Conservation (phyloP, 92 coral and sea anemone species). For the Umimayanthus chanpuru region DNA sequence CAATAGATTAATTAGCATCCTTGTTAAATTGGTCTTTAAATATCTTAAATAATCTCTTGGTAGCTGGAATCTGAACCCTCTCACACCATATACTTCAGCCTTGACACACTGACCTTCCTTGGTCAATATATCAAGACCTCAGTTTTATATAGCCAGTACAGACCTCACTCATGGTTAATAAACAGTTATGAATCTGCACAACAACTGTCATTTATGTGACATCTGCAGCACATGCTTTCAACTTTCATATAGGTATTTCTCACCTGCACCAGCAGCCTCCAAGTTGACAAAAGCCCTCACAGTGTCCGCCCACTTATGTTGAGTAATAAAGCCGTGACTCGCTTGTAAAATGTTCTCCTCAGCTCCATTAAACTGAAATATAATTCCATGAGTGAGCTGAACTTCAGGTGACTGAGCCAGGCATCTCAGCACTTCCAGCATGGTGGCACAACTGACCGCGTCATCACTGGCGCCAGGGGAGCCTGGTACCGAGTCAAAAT, state of each 20-base stretch:
- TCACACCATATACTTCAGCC: too few species aligned
- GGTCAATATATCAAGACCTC: too few species aligned
- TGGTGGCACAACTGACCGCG: constrained; percentile 94
- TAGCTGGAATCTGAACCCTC: too few species aligned
- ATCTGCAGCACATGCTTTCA: too few species aligned
- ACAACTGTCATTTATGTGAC: too few species aligned
- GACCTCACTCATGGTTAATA: too few species aligned
- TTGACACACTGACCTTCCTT: too few species aligned
- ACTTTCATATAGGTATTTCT: neutral
- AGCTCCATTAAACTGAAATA: constrained; percentile 95
- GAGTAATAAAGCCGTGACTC: constrained; percentile 97
- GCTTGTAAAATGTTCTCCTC: constrained; percentile 96
- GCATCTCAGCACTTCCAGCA: constrained; percentile 90
- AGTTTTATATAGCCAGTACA: too few species aligned
- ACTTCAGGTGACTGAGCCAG: constrained; percentile 63
- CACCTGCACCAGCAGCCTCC: constrained; percentile 99
- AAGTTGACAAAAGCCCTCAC: constrained; percentile 87
- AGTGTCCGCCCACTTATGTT: constrained; percentile 87
- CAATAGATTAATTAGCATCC: neutral
- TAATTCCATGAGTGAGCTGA: constrained; percentile 67
- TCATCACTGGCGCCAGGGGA: constrained; percentile 96
- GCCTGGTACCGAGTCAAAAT: constrained; percentile 87
- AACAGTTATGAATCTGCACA: too few species aligned
- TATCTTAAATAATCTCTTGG: too few species aligned
- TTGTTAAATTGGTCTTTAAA: too few species aligned